A percentile compares a stretch with the other conserved stretches of the same genome.
phyloP scores from a whole-genome alignment of 2,113 vertebrate genomes.

The Myiopsitta monachus region DNA sequence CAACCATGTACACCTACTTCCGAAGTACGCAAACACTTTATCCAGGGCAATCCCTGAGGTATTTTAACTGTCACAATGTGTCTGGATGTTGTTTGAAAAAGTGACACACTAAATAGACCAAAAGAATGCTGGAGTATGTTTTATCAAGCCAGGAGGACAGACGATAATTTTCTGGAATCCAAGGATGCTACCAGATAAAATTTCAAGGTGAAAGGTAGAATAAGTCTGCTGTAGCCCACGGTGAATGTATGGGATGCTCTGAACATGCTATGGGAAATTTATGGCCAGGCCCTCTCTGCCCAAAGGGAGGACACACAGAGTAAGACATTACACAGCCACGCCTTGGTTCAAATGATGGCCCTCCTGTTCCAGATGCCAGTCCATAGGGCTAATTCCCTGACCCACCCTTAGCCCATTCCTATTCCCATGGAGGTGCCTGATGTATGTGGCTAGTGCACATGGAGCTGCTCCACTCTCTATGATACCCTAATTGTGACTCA shows the following conservation, averaged over 20 bases:
- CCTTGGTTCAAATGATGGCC: accelerated
- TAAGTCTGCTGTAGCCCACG: neutral
- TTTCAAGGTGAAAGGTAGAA: neutral
- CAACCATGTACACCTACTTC: neutral
- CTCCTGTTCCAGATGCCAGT: neutral
- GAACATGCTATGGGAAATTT: accelerated
- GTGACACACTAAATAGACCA: neutral
- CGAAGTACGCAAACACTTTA: neutral
- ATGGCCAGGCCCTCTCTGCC: too few species aligned
- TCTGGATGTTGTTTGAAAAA: neutral
- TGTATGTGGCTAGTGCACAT: neutral
- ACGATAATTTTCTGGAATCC: neutral
- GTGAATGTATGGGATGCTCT: neutral
- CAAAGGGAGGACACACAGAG: neutral
- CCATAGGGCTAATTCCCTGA: neutral
- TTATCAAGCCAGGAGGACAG: accelerated
- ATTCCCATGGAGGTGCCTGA: too few species aligned
- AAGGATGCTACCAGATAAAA: neutral
- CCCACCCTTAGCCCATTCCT: accelerated
- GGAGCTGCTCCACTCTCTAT: neutral
- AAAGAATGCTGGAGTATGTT: neutral
- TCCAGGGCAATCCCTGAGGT: neutral
- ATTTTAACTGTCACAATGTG: neutral
- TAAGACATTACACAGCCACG: neutral
- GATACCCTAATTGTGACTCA: neutral